Evolutionary conservation across 2,888 invertebrate genomes (phyloP).

Genomic region (Agrypnus murinus): DNA sequence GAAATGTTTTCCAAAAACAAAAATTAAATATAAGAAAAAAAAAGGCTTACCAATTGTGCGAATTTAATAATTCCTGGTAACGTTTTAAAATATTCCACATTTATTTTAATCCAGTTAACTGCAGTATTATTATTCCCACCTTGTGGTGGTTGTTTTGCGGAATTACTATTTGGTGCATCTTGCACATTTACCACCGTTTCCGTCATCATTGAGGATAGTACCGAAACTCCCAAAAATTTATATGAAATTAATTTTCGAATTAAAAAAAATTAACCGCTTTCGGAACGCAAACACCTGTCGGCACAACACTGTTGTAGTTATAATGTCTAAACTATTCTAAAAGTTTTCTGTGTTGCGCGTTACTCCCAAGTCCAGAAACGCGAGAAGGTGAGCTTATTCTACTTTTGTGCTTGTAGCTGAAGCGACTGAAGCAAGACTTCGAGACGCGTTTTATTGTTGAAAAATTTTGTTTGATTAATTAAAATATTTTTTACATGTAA

Average conservation of each 20-base stretch:
- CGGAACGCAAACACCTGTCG: slow-evolving; percentile 47
- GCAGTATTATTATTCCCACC: slow-evolving; percentile 67
- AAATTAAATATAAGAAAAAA: no score
- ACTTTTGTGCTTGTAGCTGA: slow-evolving; percentile 25
- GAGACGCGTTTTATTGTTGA: no score
- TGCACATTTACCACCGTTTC: slow-evolving; percentile 89
- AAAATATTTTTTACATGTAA: no score
- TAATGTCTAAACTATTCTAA: slow-evolving; percentile 42
- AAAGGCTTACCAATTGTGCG: slow-evolving; percentile 83
- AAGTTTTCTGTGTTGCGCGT: slow-evolving; percentile 38
- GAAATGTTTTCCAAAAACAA: no score
- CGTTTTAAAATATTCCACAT: slow-evolving; percentile 86
- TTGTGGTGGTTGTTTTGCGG: slow-evolving; percentile 62
- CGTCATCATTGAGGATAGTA: slow-evolving; percentile 80
- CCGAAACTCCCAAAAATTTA: slow-evolving; percentile 25
- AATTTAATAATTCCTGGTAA: slow-evolving; percentile 88
- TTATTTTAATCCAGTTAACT: slow-evolving; percentile 83
- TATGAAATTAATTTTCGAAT: slow-evolving; percentile 26
- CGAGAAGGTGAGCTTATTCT: slow-evolving; percentile 43
- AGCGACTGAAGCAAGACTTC: no score
- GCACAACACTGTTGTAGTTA: slow-evolving; percentile 36
- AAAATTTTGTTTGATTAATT: no score
- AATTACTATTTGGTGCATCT: slow-evolving; percentile 76
- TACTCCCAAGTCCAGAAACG: slow-evolving; percentile 36
- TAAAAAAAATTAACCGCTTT: slow-evolving; percentile 38